Evolutionary conservation across 2,888 invertebrate genomes (phyloP).

Genomic region (Agonopterix subpropinquella): DNA sequence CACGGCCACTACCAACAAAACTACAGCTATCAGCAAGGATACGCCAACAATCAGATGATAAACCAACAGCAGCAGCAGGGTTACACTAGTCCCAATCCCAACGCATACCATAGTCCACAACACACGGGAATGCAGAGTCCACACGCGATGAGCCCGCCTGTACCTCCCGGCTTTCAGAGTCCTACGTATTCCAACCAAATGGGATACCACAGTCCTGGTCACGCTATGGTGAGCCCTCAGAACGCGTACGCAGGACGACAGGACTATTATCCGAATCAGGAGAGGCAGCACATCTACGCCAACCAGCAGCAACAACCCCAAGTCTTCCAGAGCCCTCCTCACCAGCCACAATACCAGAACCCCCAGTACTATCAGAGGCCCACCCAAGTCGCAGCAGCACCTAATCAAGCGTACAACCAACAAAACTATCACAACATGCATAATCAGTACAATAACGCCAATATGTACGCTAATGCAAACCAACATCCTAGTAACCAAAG

Average conservation of each 20-base stretch:
- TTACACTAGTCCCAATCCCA: slow-evolving; percentile 53
- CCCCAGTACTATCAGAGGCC: slow-evolving; percentile 59
- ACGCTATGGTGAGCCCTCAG: slow-evolving; percentile 64
- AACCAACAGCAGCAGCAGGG: slow-evolving; percentile 48
- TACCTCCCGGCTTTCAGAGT: slow-evolving; percentile 60
- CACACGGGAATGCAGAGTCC: slow-evolving; percentile 60
- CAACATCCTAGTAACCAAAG: slow-evolving; percentile 40
- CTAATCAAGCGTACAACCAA: slow-evolving; percentile 46
- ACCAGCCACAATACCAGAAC: slow-evolving; percentile 60
- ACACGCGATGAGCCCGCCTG: slow-evolving; percentile 50
- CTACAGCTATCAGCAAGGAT: slow-evolving; percentile 57
- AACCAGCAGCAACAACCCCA: slow-evolving; percentile 27
- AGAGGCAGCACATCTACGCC: slow-evolving; percentile 55
- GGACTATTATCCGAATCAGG: slow-evolving; percentile 55
- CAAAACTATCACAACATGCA: slow-evolving; percentile 50
- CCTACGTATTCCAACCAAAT: slow-evolving; percentile 60
- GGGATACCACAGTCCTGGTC: slow-evolving; percentile 57
- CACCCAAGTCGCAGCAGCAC: slow-evolving; percentile 32
- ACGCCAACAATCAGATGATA: slow-evolving; percentile 51
- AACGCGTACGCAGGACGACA: slow-evolving; percentile 41
- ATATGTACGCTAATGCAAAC: slow-evolving; percentile 37
- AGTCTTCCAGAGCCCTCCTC: slow-evolving; percentile 60
- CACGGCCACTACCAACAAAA: slow-evolving; percentile 57
- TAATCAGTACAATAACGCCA: slow-evolving; percentile 48
- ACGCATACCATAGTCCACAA: slow-evolving; percentile 59